phyloP scores from a whole-genome alignment of 2,888 invertebrate species.

The Leptinotarsa tumamoca region DNA sequence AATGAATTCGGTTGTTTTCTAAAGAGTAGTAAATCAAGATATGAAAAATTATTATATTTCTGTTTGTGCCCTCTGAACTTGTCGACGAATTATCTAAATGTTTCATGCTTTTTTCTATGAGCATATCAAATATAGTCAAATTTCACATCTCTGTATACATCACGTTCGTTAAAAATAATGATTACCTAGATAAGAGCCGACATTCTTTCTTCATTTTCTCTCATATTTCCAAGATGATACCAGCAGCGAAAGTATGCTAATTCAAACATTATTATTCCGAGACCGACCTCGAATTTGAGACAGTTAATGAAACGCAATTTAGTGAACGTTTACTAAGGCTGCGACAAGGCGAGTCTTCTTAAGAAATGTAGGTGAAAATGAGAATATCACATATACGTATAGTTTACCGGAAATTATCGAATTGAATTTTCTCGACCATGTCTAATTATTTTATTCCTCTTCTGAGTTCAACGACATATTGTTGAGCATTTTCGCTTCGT shows the following conservation, averaged over 20 bases:
- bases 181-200: neutral
- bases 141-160: neutral
- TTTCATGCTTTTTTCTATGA: neutral
- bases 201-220: slow-evolving; percentile 16
- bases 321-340: neutral
- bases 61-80: too few species aligned
- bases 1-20: too few species aligned
- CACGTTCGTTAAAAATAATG: neutral
- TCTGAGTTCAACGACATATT: neutral
- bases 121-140: neutral
- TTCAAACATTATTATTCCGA: slow-evolving; percentile 40
- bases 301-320: slow-evolving; percentile 23
- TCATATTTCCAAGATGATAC: slow-evolving; percentile 24
- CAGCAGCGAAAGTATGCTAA: slow-evolving; percentile 45
- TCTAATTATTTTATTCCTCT: neutral
- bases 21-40: too few species aligned
- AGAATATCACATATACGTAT: neutral
- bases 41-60: too few species aligned
- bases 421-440: neutral
- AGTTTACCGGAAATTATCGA: neutral
- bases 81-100: neutral
- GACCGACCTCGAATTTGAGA: slow-evolving; percentile 35
- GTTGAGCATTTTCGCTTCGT: neutral
- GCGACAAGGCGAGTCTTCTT: neutral
- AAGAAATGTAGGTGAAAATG: neutral